Evolutionary conservation across 2,888 invertebrate species (phyloP).

Genomic region (Chrysina gloriosa): DNA sequence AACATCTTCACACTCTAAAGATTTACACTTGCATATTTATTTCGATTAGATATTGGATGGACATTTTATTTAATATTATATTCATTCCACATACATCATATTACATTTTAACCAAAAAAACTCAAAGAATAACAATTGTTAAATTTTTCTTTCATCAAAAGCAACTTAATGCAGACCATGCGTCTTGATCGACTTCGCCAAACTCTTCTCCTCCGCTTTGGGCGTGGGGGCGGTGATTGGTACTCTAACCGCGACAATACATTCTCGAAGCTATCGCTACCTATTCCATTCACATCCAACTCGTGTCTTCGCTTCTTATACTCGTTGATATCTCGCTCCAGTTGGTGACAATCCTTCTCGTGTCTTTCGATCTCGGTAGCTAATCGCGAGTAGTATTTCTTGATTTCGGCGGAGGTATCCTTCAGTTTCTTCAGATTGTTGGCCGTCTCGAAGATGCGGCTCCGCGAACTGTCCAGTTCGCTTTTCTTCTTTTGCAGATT

Average conservation of each 20-base stretch:
- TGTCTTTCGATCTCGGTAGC: constrained; percentile 54
- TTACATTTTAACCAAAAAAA: too few species aligned
- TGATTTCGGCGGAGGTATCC: constrained; percentile 55
- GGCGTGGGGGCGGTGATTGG: neutral
- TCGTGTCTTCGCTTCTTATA: constrained; percentile 54
- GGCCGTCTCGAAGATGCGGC: constrained; percentile 52
- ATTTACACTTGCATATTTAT: too few species aligned
- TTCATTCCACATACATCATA: too few species aligned
- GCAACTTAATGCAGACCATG: constrained; percentile 8
- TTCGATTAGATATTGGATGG: too few species aligned
- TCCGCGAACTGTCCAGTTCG: constrained; percentile 54
- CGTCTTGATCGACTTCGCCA: neutral
- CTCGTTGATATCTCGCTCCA: constrained; percentile 58
- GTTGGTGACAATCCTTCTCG: constrained; percentile 56
- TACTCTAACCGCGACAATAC: neutral
- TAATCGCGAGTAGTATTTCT: constrained; percentile 56
- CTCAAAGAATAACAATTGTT: too few species aligned
- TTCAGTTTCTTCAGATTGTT: constrained; percentile 57
- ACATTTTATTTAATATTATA: too few species aligned
- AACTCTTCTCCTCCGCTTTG: neutral
- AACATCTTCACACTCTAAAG: too few species aligned
- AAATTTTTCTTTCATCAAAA: neutral
- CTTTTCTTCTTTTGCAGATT: constrained; percentile 57
- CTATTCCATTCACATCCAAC: constrained; percentile 51
- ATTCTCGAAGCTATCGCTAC: constrained; percentile 33